Evolutionary conservation across 2,888 invertebrate genomes (phyloP).

Genomic region (Mechanitis messenoides): DNA sequence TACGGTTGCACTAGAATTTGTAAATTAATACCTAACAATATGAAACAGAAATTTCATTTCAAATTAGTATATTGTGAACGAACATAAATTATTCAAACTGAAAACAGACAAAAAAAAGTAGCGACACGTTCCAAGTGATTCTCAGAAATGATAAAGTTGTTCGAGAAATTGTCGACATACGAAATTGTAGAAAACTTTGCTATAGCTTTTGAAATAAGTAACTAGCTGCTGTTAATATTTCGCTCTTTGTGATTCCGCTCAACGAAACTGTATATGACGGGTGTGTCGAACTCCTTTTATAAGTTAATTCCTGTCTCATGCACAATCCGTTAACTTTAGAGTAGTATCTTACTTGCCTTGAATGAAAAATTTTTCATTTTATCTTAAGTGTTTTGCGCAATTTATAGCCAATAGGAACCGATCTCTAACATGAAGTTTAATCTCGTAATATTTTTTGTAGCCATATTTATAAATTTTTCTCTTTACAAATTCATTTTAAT

Average conservation of each 20-base stretch:
- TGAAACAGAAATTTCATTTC: neutral
- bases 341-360: slow-evolving; percentile 43
- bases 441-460: neutral
- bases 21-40: neutral
- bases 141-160: slow-evolving; percentile 52
- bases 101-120: slow-evolving; percentile 28
- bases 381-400: slow-evolving; percentile 5
- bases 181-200: slow-evolving; percentile 60
- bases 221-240: slow-evolving; percentile 67
- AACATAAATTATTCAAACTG: slow-evolving; percentile 28
- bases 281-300: slow-evolving; percentile 62
- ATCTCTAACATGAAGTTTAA: neutral
- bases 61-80: slow-evolving; percentile 21
- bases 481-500: neutral
- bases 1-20: neutral
- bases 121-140: slow-evolving; percentile 32
- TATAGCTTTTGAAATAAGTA: slow-evolving; percentile 67
- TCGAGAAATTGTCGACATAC: slow-evolving; percentile 47
- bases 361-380: slow-evolving; percentile 38
- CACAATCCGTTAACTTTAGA: slow-evolving; percentile 64
- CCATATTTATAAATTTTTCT: neutral
- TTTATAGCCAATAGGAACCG: slow-evolving; percentile 2
- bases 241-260: slow-evolving; percentile 62
- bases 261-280: slow-evolving; percentile 48
- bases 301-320: slow-evolving; percentile 68